phyloP scores from a whole-genome alignment of 1,140 invertebrate species.

The Bicyclus anynana region DNA sequence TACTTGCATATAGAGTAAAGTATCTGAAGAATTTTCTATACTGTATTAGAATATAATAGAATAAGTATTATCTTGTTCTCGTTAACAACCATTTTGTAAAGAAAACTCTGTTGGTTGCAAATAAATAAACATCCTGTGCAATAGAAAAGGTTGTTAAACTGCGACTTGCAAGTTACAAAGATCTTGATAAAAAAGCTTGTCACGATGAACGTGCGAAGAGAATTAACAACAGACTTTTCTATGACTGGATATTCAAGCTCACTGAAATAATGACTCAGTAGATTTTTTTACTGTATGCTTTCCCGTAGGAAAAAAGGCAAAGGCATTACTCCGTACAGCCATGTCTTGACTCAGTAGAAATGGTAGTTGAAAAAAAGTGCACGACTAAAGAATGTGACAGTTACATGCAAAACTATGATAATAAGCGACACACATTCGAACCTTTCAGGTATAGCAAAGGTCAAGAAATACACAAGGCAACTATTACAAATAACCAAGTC shows the following conservation, averaged over 20 bases:
- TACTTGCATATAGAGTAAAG: too few species aligned
- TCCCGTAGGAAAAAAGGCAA: too few species aligned
- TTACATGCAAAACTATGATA: slow-evolving; percentile 4
- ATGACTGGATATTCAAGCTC: not conserved
- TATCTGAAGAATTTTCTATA: too few species aligned
- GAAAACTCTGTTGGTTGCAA: too few species aligned
- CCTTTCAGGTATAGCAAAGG: slow-evolving; percentile 4
- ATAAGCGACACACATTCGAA: not conserved
- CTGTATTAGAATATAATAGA: too few species aligned
- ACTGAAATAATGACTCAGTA: not conserved
- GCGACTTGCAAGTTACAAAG: not conserved
- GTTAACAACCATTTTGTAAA: too few species aligned
- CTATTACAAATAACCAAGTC: not conserved
- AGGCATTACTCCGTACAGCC: too few species aligned
- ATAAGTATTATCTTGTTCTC: too few species aligned
- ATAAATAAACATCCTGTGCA: too few species aligned
- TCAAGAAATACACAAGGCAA: not conserved
- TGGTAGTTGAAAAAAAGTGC: not conserved
- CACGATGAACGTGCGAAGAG: not conserved
- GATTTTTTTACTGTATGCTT: too few species aligned
- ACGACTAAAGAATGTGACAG: not conserved
- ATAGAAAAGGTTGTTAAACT: too few species aligned
- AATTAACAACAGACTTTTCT: not conserved
- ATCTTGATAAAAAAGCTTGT: not conserved
- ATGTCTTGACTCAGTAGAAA: not conserved